phyloP scores from a whole-genome alignment of 1,140 invertebrate genomes.

The Drosophila kanapiae region DNA sequence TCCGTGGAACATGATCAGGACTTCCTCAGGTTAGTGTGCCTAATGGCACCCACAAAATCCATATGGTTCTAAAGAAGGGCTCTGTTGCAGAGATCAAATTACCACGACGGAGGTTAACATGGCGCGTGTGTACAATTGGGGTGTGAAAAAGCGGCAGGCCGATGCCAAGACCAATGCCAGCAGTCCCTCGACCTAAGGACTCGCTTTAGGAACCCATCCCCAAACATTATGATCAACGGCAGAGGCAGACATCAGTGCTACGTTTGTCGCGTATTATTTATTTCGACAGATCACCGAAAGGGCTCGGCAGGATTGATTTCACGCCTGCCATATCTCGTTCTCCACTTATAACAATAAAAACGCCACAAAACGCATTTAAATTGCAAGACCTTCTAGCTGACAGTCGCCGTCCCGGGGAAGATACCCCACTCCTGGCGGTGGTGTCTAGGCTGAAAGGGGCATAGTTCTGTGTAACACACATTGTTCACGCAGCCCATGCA shows the following conservation, averaged over 20 bases:
- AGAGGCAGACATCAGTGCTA: conserved; percentile 17
- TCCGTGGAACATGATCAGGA: conserved; percentile 96
- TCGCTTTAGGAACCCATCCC: conserved; percentile 14
- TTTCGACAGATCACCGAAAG: conserved; percentile 52
- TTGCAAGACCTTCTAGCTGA: conserved; percentile 2
- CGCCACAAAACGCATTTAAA: conserved; percentile 38
- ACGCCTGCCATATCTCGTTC: conserved; percentile 51
- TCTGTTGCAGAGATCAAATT: conserved; percentile 94
- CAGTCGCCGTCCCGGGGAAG: neutral
- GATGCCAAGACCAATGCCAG: conserved; percentile 65
- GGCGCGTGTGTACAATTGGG: conserved; percentile 98
- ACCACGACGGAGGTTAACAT: conserved; percentile 99
- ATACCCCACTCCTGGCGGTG: neutral
- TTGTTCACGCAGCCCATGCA: conserved; percentile 8
- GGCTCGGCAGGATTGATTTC: conserved; percentile 20
- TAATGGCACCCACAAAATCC: no score
- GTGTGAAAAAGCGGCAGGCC: conserved; percentile 94
- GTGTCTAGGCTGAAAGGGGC: neutral
- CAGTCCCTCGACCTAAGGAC: conserved; percentile 50
- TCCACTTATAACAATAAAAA: conserved; percentile 61
- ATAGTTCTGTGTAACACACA: conserved; percentile 5
- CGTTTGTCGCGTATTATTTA: conserved; percentile 60
- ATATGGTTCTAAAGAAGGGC: neutral
- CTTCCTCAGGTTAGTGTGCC: conserved; percentile 71
- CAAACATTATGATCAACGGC: conserved; percentile 22